Conservation (phyloP, 1,140 invertebrate species). For the Paraescarpia echinospica region DNA sequence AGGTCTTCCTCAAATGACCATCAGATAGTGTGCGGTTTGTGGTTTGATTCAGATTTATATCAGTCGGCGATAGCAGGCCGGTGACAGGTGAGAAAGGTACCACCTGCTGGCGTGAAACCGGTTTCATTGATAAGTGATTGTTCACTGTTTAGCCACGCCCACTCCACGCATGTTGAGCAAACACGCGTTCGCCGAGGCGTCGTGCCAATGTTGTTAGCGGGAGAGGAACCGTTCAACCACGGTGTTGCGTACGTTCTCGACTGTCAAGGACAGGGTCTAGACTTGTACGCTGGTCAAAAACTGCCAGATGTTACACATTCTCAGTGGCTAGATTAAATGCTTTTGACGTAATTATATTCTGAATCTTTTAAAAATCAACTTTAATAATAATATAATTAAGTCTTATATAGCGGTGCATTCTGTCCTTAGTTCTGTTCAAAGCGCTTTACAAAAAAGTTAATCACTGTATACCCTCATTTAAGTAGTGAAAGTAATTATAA, state of each 20-base stretch:
- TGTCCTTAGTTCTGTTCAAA: too few relatives aligned
- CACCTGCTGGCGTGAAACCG: neutral
- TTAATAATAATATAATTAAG: too few relatives aligned
- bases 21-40: neutral
- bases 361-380: too few relatives aligned
- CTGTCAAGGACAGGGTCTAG: neutral
- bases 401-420: too few relatives aligned
- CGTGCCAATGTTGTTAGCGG: neutral
- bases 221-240: neutral
- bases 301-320: neutral
- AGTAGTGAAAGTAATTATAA: too few relatives aligned
- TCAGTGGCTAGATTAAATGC: too few relatives aligned
- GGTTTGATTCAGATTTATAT: slow-evolving; percentile 1
- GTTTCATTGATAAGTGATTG: neutral
- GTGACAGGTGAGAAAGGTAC: neutral
- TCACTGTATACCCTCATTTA: too few relatives aligned
- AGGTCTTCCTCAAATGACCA: neutral
- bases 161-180: neutral
- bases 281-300: neutral
- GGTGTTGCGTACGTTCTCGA: neutral
- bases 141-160: neutral
- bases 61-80: neutral
- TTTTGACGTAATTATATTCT: too few relatives aligned
- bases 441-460: too few relatives aligned
- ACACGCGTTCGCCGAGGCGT: neutral